These are phyloP conservation scores for Centropyge bicolor DNA, from an alignment of 2,797 vertebrate species.

Conservation along the genomic window DNA sequence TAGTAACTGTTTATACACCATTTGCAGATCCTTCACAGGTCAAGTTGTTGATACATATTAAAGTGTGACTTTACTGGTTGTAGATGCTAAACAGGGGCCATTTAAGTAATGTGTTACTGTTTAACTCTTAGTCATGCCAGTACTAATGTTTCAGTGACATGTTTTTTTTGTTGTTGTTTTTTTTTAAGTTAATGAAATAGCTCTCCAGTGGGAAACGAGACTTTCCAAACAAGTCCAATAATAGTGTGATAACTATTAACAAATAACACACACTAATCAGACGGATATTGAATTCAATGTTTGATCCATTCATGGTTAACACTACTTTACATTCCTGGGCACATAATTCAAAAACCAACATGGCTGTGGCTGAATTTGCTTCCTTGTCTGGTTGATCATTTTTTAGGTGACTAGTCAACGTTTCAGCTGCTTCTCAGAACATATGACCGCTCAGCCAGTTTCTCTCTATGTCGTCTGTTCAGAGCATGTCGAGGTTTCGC, in stretches of 20 bases:
- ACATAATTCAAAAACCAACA: neutral
- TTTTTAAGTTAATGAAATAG: too few species aligned
- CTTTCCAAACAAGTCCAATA: neutral
- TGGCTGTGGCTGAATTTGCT: neutral
- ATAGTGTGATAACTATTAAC: neutral
- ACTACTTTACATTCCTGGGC: neutral
- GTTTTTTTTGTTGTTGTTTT: too few species aligned
- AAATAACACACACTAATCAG: neutral
- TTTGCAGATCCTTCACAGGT: neutral
- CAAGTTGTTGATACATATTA: neutral
- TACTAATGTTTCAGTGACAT: too few species aligned
- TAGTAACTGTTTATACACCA: neutral
- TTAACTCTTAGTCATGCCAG: too few species aligned
- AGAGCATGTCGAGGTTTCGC: conserved; percentile 22
- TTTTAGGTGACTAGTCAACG: neutral
- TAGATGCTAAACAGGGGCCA: too few species aligned
- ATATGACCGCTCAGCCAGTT: neutral
- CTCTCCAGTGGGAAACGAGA: too few species aligned
- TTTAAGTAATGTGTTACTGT: too few species aligned
- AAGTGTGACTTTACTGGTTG: too few species aligned
- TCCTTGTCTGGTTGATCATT: neutral
- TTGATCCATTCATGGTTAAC: neutral
- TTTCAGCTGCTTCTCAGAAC: neutral
- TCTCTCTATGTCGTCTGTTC: neutral
- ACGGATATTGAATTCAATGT: too few species aligned